These are phyloP conservation scores for Metalampra italica DNA, from an alignment of 2,888 invertebrate genomes.

Conservation along the genomic window DNA sequence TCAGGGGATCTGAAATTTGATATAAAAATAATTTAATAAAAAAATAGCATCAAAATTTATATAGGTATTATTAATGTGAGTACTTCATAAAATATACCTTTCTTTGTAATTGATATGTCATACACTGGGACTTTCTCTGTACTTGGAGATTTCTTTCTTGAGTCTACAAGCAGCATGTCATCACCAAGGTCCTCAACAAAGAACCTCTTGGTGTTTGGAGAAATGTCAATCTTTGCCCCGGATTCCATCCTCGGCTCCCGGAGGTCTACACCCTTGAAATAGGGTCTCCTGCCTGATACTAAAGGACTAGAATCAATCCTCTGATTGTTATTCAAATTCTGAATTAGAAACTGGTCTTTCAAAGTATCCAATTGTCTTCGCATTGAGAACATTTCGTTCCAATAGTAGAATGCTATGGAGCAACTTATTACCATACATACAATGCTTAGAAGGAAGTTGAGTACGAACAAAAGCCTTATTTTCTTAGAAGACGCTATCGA, in stretches of 20 bases:
- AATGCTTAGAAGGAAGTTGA: conserved; percentile 64
- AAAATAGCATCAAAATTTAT: background rate
- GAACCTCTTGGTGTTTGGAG: conserved; percentile 41
- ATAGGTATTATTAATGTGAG: background rate
- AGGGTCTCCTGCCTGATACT: conserved; percentile 33
- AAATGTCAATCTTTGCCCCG: conserved; percentile 23
- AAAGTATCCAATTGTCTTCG: conserved; percentile 56
- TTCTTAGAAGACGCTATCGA: conserved; percentile 74
- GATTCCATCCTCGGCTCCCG: conserved; percentile 45
- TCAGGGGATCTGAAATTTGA: conserved; percentile 53
- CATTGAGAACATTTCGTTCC: conserved; percentile 65
- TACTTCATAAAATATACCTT: conserved; percentile 35
- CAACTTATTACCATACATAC: conserved; percentile 61
- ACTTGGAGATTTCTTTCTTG: conserved; percentile 52
- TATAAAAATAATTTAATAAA: background rate
- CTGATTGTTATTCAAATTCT: conserved; percentile 30
- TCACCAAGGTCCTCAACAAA: conserved; percentile 64
- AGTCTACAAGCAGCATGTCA: conserved; percentile 60
- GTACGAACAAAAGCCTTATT: conserved; percentile 63
- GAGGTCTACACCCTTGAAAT: conserved; percentile 26
- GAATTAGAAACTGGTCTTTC: conserved; percentile 52
- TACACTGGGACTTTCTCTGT: conserved; percentile 36
- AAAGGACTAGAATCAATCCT: conserved; percentile 46
- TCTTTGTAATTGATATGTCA: conserved; percentile 43
- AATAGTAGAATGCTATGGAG: conserved; percentile 63